Percentiles rank a stretch among this genome's conserved stretches.
Conservation (phyloP, 2,888 invertebrate species). For the Acanthosepion pharaonis region DNA sequence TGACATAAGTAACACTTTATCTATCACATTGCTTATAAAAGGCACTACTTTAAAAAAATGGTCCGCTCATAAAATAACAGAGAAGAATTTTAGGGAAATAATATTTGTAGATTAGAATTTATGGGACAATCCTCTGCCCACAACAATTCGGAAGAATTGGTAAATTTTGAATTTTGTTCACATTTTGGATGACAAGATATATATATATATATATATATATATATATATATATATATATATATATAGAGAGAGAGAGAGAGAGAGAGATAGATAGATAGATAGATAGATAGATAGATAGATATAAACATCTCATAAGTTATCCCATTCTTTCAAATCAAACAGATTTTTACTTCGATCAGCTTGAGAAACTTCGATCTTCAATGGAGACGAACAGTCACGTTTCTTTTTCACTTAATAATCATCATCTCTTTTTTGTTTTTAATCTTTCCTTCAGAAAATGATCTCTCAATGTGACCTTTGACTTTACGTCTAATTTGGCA, state of each 20-base stretch:
- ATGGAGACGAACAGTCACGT: background rate
- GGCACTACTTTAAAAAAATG: too few relatives aligned
- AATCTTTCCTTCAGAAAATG: background rate
- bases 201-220: background rate
- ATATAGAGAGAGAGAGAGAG: too few relatives aligned
- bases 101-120: too few relatives aligned
- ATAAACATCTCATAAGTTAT: background rate
- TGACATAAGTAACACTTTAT: too few relatives aligned
- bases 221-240: background rate
- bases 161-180: background rate
- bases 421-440: background rate
- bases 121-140: too few relatives aligned
- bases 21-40: too few relatives aligned
- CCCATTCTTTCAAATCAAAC: background rate
- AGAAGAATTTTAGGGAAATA: too few relatives aligned
- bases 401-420: background rate
- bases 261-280: too few relatives aligned
- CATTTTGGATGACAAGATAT: background rate
- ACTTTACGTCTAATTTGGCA: slow-evolving; percentile 1
- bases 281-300: too few relatives aligned
- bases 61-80: too few relatives aligned
- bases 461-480: slow-evolving; percentile 6
- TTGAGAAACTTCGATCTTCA: background rate
- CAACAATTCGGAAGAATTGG: too few relatives aligned
- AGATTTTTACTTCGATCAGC: background rate